Evolutionary conservation across 2,797 vertebrate genomes (phyloP).

Genomic region (Oreonectes daqikongensis): DNA sequence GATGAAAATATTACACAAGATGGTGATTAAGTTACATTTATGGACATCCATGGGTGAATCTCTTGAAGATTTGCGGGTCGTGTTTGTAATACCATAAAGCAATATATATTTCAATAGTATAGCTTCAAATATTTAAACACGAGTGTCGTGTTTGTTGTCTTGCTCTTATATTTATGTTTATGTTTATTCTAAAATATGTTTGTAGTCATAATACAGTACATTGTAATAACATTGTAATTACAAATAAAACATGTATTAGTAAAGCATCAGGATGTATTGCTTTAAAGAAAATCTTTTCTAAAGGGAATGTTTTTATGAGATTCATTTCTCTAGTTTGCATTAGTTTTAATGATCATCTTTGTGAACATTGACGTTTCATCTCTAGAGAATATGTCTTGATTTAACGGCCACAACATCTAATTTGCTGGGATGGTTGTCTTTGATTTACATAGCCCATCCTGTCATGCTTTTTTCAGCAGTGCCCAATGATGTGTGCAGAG

Average conservation of each 20-base stretch:
- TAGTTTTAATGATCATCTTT: conserved; percentile 48
- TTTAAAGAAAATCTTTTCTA: too few species aligned
- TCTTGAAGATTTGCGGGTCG: neutral
- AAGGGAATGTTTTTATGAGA: neutral
- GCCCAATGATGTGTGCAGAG: conserved; percentile 71
- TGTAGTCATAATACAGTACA: too few species aligned
- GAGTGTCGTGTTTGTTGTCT: neutral
- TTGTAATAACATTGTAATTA: too few species aligned
- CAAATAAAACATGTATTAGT: too few species aligned
- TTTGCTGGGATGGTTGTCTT: conserved; percentile 76
- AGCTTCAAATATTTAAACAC: neutral
- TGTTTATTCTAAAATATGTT: too few species aligned
- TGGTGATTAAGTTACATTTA: neutral
- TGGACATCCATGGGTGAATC: conserved; percentile 4
- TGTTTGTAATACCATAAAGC: too few species aligned
- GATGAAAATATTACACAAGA: neutral
- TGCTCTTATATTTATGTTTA: neutral
- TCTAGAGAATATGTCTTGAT: conserved; percentile 68
- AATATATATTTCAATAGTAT: too few species aligned
- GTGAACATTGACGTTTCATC: conserved; percentile 59
- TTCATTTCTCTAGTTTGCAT: neutral
- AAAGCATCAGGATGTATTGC: too few species aligned
- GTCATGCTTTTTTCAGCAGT: conserved; percentile 74
- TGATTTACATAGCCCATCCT: conserved; percentile 75
- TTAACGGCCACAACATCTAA: conserved; percentile 72